Percentiles rank a stretch among this genome's conserved stretches.
Conservation (phyloP, 2,113 vertebrate species). For the Dasyprocta punctata region DNA sequence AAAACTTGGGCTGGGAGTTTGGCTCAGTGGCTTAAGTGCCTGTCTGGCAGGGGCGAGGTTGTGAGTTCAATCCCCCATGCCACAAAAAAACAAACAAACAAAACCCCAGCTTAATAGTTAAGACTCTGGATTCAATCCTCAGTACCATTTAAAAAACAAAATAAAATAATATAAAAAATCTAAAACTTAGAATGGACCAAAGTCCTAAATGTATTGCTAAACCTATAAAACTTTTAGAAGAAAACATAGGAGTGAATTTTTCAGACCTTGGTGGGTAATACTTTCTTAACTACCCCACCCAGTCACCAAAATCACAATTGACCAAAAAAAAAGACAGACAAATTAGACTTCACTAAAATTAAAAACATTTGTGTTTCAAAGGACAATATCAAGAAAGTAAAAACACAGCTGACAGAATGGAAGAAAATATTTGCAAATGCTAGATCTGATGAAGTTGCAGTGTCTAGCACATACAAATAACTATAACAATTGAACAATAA, state of each 20-base stretch:
- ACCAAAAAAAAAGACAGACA: neutral
- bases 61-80: too few species aligned
- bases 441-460: neutral
- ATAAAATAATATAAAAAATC: too few species aligned
- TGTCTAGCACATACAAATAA: neutral
- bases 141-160: neutral
- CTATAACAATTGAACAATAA: neutral
- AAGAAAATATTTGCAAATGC: neutral
- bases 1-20: too few species aligned
- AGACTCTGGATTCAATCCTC: neutral
- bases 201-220: neutral
- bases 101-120: neutral
- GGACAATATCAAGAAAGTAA: neutral
- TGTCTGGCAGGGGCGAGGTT: too few species aligned
- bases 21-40: too few species aligned
- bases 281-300: neutral
- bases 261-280: neutral
- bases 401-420: neutral
- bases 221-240: neutral
- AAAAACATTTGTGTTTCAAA: too few species aligned
- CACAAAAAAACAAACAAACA: too few species aligned
- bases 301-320: neutral
- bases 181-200: too few species aligned
- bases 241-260: neutral
- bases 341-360: too few species aligned